These are phyloP conservation scores for Desmophyllum pertusum DNA, from an alignment of 92 coral and sea anemone species.

Conservation along the genomic window DNA sequence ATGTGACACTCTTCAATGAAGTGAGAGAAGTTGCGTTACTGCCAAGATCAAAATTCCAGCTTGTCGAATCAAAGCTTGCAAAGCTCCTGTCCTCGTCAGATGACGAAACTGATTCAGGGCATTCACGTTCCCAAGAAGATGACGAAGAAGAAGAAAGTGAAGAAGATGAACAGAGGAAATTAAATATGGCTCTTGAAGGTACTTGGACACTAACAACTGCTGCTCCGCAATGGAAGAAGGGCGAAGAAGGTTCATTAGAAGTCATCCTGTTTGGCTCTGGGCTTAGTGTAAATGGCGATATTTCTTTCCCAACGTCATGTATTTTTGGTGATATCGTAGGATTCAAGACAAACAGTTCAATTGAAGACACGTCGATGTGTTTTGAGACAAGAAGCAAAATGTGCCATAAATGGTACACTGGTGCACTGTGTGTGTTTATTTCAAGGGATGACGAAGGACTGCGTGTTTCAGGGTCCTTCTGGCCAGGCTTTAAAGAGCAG, in stretches of 20 bases:
- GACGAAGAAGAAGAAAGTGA: not conserved
- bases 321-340: slow-evolving; percentile 2
- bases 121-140: not conserved
- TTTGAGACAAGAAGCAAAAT: slow-evolving; percentile 7
- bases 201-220: not conserved
- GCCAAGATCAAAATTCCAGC: slow-evolving; percentile 26
- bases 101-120: not conserved
- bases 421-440: not conserved
- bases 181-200: slow-evolving; percentile 10
- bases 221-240: not conserved
- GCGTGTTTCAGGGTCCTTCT: slow-evolving; percentile 7
- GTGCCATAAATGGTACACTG: slow-evolving; percentile 4
- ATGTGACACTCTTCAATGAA: not conserved
- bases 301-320: not conserved
- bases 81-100: slow-evolving; percentile 10
- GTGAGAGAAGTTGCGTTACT: slow-evolving; percentile 14
- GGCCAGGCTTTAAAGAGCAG: slow-evolving; percentile 21
- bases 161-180: not conserved
- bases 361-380: not conserved
- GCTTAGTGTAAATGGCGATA: slow-evolving; percentile 8
- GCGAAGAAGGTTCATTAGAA: slow-evolving; percentile 5
- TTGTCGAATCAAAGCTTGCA: not conserved
- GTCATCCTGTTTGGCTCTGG: slow-evolving; percentile 3
- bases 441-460: not conserved
- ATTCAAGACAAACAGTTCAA: not conserved